Base-by-base conservation (phyloP, 2,797 vertebrate species). In the Protosalanx chinensis region DNA sequence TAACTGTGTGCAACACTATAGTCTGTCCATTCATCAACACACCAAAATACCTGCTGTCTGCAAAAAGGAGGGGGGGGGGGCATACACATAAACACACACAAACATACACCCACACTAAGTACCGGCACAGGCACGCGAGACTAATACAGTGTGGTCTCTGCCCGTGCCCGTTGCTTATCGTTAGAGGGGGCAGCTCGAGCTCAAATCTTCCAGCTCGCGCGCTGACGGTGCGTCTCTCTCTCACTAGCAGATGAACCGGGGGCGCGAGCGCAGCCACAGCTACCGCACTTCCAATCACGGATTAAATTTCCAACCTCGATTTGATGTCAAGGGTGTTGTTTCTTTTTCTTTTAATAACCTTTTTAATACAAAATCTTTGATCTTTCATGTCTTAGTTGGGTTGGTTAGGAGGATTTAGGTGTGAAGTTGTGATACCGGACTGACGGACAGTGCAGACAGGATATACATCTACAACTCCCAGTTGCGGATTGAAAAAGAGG, bases 1-100 rank as follows among this genome's bases (percentile, higher is more conserved):
- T 13, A 46, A 46, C 10, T 8, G 41, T 46, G 10, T 46, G 41
- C 41, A 46, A 13, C 41, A 46, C 37, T 10, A 41, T 6, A 46
- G 23, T 27, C 37, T 12, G 12, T 46, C 41, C 41, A 46, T 46
- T 46, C 41, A 46, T 46, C 41, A 12, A 46, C 12, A 46, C 41
- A 13, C 41, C 41, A 46, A 3, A 46, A 0, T 46, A 13, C 41
- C 41, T 46, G 41, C 41, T 46, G 41, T 0, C 41, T 46, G 7
- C 41, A 46, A 46, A 8, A 27, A 27, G 3, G 37, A 41, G 37
- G 37, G 10, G 41, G 41, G 41, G 57, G 0, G 27, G 41, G 30
- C 67, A 61, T 35, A 20, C 59, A 71, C 41, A 53, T 23, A 62
- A 37, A 71, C n/a, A 49, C 69, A 64, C 29, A 51, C 59, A 71